Evolutionary conservation across 2,113 vertebrate genomes (phyloP).

Genomic region (Rhegmatorhina hoffmannsi): DNA sequence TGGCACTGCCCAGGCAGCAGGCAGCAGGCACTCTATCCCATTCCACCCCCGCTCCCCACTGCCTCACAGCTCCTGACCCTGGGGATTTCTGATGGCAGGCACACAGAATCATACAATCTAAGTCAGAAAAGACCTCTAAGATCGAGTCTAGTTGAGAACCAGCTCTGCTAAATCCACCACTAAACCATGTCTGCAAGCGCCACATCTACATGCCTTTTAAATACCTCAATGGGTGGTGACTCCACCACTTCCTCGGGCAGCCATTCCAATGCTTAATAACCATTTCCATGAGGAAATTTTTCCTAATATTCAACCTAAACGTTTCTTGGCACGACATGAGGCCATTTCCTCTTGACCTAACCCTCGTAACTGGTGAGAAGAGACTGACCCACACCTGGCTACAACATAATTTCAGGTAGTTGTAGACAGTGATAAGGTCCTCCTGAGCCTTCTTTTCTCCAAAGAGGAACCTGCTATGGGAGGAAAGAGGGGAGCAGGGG

Average conservation of each 20-base stretch:
- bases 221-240: background rate
- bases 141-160: background rate
- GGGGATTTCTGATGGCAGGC: background rate
- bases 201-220: background rate
- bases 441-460: background rate
- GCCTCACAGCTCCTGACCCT: accelerated
- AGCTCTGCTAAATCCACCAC: background rate
- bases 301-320: background rate
- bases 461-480: background rate
- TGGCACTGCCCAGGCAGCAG: background rate
- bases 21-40: background rate
- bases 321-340: background rate
- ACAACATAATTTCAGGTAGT: background rate
- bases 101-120: background rate
- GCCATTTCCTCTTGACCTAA: background rate
- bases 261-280: background rate
- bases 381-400: background rate
- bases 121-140: background rate
- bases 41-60: background rate
- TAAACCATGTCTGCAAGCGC: background rate
- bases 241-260: background rate
- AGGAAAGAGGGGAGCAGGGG: background rate
- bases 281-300: background rate
- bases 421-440: background rate
- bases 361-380: background rate